phyloP scores from a whole-genome alignment of 2,888 invertebrate species.

The Exocentrus adspersus region DNA sequence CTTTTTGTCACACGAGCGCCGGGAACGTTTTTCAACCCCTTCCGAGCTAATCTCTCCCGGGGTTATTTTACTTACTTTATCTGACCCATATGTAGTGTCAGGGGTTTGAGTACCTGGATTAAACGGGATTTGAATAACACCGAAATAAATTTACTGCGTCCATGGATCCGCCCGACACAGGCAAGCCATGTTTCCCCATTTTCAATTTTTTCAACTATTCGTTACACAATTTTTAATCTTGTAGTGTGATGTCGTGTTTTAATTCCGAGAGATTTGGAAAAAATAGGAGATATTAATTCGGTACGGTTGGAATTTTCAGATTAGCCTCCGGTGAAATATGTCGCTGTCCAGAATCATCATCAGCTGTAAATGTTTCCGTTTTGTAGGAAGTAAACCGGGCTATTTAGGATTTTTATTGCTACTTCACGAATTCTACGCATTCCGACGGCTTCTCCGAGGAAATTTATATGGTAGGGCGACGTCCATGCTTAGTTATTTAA shows the following conservation, averaged over 20 bases:
- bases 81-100: background rate
- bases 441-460: constrained; percentile 22
- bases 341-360: background rate
- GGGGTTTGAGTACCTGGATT: no score
- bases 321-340: background rate
- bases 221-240: no score
- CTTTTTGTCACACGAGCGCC: constrained; percentile 48
- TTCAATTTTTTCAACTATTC: no score
- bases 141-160: no score
- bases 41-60: constrained; percentile 28
- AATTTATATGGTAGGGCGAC: constrained; percentile 20
- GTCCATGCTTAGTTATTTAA: constrained; percentile 31
- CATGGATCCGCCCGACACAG: no score
- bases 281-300: background rate
- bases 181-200: no score
- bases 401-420: constrained; percentile 26
- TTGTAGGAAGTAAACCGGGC: constrained; percentile 5
- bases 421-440: constrained; percentile 29
- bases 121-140: no score
- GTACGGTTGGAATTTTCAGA: background rate
- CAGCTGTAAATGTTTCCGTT: constrained; percentile 1
- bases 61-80: background rate
- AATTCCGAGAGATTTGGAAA: no score
- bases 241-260: no score
- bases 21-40: constrained; percentile 49